Percentiles rank a stretch among this genome's conserved stretches.
Evolutionary conservation across 1,140 invertebrate species (phyloP).

Genomic region (Pararge aegeria): DNA sequence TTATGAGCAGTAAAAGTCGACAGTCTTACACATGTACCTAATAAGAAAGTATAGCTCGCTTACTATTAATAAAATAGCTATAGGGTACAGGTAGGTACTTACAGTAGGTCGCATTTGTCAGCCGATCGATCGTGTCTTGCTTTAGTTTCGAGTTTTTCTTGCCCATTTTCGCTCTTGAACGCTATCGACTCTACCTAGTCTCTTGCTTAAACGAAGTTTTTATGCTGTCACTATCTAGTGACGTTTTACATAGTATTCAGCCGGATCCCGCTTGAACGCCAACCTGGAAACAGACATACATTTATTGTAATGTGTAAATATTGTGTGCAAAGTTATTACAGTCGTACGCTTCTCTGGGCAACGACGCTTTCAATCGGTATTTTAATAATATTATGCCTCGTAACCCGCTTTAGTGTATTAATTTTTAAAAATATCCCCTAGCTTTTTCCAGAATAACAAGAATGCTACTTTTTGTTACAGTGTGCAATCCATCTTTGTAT

Average conservation of each 20-base stretch:
- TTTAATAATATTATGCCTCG: too few species aligned
- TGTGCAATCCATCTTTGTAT: too few species aligned
- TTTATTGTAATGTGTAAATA: background rate
- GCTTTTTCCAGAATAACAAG: too few species aligned
- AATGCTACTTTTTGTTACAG: too few species aligned
- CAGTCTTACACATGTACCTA: background rate
- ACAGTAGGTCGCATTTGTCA: slow-evolving; percentile 95
- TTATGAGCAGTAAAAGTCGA: background rate
- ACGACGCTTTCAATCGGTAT: too few species aligned
- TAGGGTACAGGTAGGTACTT: slow-evolving; percentile 77
- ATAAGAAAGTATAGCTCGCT: too few species aligned
- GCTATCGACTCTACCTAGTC: slow-evolving; percentile 30
- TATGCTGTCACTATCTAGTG: slow-evolving; percentile 34
- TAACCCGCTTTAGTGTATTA: too few species aligned
- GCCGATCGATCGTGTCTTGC: slow-evolving; percentile 93
- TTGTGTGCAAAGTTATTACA: too few species aligned
- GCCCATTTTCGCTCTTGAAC: slow-evolving; percentile 82
- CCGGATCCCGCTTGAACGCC: slow-evolving; percentile 15
- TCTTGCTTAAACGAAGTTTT: slow-evolving; percentile 26
- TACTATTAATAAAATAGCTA: background rate
- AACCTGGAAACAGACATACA: slow-evolving; percentile 42
- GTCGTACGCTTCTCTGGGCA: too few species aligned
- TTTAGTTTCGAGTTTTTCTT: slow-evolving; percentile 97
- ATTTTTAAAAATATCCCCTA: too few species aligned
- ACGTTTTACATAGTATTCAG: slow-evolving; percentile 68